Percentiles rank a stretch among this genome's conserved stretches.
Conservation (phyloP, 1,140 invertebrate genomes). For the Halotydeus destructor region DNA sequence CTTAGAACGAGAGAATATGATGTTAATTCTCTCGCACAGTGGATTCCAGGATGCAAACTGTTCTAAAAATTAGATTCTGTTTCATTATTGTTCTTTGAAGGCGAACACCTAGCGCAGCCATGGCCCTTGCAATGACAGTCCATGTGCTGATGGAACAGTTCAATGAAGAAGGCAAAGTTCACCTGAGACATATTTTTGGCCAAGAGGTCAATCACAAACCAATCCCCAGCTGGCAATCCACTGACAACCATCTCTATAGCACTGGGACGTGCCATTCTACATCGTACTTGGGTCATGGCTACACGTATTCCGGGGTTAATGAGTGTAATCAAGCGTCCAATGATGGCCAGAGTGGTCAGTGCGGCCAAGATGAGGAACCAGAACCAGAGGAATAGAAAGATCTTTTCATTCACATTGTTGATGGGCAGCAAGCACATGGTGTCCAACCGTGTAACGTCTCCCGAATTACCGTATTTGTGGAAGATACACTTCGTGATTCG, state of each 20-base stretch:
- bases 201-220: slow-evolving; percentile 42
- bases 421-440: slow-evolving; percentile 24
- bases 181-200: slow-evolving; percentile 41
- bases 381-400: slow-evolving; percentile 22
- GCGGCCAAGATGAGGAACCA: slow-evolving; percentile 21
- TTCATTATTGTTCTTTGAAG: no score
- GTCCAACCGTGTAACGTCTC: slow-evolving; percentile 19
- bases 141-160: no score
- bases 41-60: no score
- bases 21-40: no score
- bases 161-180: no score
- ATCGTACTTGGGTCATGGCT: neutral
- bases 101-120: no score
- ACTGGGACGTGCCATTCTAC: neutral
- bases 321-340: slow-evolving; percentile 14
- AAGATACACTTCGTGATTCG: slow-evolving; percentile 74
- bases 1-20: no score
- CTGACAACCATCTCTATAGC: slow-evolving; percentile 2
- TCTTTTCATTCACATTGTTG: slow-evolving; percentile 30
- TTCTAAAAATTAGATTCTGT: no score
- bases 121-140: no score
- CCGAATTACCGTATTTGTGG: slow-evolving; percentile 66
- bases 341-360: slow-evolving; percentile 14
- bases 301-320: slow-evolving; percentile 9
- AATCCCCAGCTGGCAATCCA: slow-evolving; percentile 30